Base-by-base conservation (phyloP, 1,140 invertebrate species). In the Zaprionus africanus region DNA sequence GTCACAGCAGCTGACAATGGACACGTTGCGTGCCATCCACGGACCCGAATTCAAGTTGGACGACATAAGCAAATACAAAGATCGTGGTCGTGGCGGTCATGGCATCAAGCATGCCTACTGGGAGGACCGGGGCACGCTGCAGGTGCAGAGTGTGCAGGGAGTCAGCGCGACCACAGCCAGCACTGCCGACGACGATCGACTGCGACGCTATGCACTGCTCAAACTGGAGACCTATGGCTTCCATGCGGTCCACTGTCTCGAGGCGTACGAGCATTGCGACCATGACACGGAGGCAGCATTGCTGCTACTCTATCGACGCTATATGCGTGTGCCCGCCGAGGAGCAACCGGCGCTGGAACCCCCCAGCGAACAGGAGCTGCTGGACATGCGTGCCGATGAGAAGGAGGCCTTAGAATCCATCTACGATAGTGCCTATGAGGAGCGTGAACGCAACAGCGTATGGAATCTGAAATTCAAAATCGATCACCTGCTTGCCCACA, bases 201-300 rank as follows among this genome's bases (percentile, higher is more conserved):
- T 95, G 31, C 94, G 94, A 87, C 93, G 95, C 79, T 96, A 96
- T 94, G 96, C 96, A 17, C 92, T 96, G 62, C 93, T 94, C 57
- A 95, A 96, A 90, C 93, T 97, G 71, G 95, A 96, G 93, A 96
- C 94, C 91, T 96, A 95, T 86, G 95, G 96, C 56, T 97, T 96
- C 88, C 95, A 96, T 82, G 93, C 94, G 81, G 93, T 93, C n/a
- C 96, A 97, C 92, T 96, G 96, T 91, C 79, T 94, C 24, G 96
- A 97, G 93, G 96, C 96, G 19, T 94, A 96, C 74, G 92, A 94
- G 61, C 92, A 95, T 72, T 95, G 95, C 34, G 92, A 94, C 17
- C 94, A 95, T 70, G 94, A 95, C 90, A 93, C 96, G 1, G 96
- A 96, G 41, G 94, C 94, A 76, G 95, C 96, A 7, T 92, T 96